phyloP scores from a whole-genome alignment of 2,888 invertebrate species.

The Dendrolimus pini region DNA sequence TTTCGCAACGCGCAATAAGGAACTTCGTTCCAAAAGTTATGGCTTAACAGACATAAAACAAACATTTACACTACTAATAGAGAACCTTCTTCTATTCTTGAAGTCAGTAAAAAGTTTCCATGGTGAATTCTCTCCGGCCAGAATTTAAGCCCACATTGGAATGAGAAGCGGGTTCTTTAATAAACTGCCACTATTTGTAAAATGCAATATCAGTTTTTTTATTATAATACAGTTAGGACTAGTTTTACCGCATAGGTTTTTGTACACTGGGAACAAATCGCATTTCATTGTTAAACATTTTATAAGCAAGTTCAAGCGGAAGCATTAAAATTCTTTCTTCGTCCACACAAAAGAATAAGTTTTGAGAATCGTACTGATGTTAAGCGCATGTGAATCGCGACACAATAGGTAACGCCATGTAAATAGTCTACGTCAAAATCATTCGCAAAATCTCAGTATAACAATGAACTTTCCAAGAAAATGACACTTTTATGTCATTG shows the following conservation, averaged over 20 bases:
- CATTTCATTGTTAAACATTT: constrained; percentile 19
- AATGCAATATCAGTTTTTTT: too few relatives aligned
- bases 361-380: constrained; percentile 61
- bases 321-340: constrained; percentile 71
- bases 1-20: too few relatives aligned
- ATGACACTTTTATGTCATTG: constrained; percentile 15
- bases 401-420: constrained; percentile 44
- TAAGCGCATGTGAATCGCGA: constrained; percentile 58
- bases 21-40: too few relatives aligned
- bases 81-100: too few relatives aligned
- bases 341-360: constrained; percentile 71
- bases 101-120: too few relatives aligned
- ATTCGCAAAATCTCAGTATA: constrained; percentile 20
- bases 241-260: not conserved
- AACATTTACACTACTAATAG: too few relatives aligned
- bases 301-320: constrained; percentile 63
- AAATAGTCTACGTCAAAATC: constrained; percentile 27
- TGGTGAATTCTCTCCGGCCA: too few relatives aligned
- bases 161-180: too few relatives aligned
- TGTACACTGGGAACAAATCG: not conserved
- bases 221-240: too few relatives aligned
- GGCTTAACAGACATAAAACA: too few relatives aligned
- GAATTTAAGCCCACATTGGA: too few relatives aligned
- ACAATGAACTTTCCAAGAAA: constrained; percentile 13
- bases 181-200: too few relatives aligned